Evolutionary conservation across 2,888 invertebrate species (phyloP).

Genomic region (Lasioglossum malachurum): DNA sequence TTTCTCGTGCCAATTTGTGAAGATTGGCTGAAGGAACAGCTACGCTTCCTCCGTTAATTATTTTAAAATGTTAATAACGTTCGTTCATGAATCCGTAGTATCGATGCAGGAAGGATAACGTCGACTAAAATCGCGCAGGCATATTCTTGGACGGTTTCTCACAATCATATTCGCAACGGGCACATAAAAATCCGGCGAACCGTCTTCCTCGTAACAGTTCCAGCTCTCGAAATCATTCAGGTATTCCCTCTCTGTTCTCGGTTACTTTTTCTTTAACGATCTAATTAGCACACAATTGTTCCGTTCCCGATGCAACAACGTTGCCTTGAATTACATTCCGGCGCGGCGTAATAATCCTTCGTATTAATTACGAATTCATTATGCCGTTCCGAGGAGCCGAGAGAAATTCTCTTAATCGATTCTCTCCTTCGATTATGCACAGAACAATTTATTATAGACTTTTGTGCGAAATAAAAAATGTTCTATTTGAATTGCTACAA

Average conservation of each 20-base stretch:
- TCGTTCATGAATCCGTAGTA: not conserved
- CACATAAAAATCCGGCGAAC: not conserved
- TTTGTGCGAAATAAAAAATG: too few species aligned
- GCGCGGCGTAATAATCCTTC: constrained; percentile 13
- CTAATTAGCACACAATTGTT: constrained; percentile 46
- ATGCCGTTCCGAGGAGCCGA: not conserved
- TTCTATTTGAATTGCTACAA: too few species aligned
- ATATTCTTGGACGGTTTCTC: not conserved
- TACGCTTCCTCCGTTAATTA: not conserved
- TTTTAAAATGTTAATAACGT: not conserved
- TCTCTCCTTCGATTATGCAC: not conserved
- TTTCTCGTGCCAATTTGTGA: not conserved
- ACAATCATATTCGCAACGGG: not conserved
- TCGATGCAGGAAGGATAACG: not conserved
- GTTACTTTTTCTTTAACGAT: constrained; percentile 24
- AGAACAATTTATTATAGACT: not conserved
- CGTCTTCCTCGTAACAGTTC: not conserved
- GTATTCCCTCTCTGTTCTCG: not conserved
- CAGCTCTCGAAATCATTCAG: not conserved
- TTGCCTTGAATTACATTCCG: constrained; percentile 25
- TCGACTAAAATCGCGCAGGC: not conserved
- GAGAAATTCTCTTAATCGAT: not conserved
- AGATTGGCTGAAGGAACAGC: not conserved
- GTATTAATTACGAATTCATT: constrained; percentile 23
- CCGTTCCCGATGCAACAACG: not conserved